Evolutionary conservation across 2,888 invertebrate species (phyloP).

Genomic region (Neria commutata): DNA sequence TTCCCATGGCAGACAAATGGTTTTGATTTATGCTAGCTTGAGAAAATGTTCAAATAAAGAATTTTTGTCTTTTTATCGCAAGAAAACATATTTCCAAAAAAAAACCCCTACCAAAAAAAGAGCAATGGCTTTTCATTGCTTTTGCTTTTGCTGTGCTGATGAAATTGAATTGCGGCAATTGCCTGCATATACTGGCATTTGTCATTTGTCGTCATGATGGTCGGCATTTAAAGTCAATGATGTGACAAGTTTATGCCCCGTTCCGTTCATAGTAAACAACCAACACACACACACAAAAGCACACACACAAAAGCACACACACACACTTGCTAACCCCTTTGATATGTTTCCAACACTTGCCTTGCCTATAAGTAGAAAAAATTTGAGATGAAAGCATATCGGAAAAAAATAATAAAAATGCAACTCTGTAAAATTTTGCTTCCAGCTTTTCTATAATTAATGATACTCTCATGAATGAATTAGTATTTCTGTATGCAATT

Average conservation of each 20-base stretch:
- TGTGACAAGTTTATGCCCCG: conserved; percentile 2
- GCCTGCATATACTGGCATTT: neutral
- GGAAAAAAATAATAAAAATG: too few species aligned
- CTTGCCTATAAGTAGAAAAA: too few species aligned
- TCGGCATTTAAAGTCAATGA: neutral
- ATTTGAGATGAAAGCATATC: too few species aligned
- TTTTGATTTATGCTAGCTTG: conserved; percentile 22
- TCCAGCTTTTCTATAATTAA: too few species aligned
- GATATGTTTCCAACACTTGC: neutral
- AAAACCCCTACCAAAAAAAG: neutral
- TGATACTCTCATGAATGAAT: too few species aligned
- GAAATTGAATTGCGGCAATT: neutral
- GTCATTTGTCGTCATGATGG: neutral
- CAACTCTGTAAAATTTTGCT: too few species aligned
- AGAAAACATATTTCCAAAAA: neutral
- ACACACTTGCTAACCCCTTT: neutral
- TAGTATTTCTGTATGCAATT: too few species aligned
- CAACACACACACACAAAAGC: too few species aligned
- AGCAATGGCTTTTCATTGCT: neutral
- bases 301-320: too few species aligned
- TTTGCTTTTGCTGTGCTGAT: neutral
- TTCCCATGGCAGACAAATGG: conserved; percentile 24
- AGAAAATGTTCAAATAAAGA: too few species aligned
- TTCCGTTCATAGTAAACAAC: too few species aligned
- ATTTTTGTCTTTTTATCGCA: too few species aligned